phyloP scores from a whole-genome alignment of 92 coral and sea anemone species.

The Ricordea florida region DNA sequence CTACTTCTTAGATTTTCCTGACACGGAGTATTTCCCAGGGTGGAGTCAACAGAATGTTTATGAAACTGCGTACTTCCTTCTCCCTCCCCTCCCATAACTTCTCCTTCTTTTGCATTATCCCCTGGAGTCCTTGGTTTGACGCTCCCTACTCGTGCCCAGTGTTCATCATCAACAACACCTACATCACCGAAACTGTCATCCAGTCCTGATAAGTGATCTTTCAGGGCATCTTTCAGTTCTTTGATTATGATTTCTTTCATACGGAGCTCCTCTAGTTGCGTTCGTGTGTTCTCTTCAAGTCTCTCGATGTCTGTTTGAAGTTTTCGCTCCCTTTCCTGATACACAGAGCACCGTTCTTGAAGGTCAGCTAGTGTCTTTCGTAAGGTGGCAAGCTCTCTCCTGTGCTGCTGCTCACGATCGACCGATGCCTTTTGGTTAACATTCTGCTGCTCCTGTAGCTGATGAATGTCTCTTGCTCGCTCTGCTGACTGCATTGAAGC shows the following conservation, averaged over 20 bases:
- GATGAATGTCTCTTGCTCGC: constrained; percentile 54
- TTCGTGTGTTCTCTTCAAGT: constrained; percentile 19
- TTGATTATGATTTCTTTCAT: constrained; percentile 68
- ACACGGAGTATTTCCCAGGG: not conserved
- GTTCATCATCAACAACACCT: no score
- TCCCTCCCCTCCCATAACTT: constrained; percentile 18
- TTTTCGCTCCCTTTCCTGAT: constrained; percentile 49
- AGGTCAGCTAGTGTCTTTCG: constrained; percentile 72
- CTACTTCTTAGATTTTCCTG: not conserved
- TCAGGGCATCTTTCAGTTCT: constrained; percentile 53
- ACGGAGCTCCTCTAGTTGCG: constrained; percentile 46
- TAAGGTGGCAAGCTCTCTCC: constrained; percentile 58
- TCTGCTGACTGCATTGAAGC: constrained; percentile 24
- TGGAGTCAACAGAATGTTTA: not conserved
- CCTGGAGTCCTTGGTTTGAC: no score
- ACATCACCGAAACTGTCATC: no score
- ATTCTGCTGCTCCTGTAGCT: constrained; percentile 41
- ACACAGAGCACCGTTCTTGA: constrained; percentile 57
- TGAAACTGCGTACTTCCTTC: not conserved
- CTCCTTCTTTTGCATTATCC: no score
- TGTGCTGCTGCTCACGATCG: constrained; percentile 77
- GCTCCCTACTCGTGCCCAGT: no score
- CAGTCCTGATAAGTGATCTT: not conserved
- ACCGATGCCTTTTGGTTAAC: constrained; percentile 22
- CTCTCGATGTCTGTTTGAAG: constrained; percentile 49